Conservation (phyloP, 2,888 invertebrate species). For the Xestia ashworthii region DNA sequence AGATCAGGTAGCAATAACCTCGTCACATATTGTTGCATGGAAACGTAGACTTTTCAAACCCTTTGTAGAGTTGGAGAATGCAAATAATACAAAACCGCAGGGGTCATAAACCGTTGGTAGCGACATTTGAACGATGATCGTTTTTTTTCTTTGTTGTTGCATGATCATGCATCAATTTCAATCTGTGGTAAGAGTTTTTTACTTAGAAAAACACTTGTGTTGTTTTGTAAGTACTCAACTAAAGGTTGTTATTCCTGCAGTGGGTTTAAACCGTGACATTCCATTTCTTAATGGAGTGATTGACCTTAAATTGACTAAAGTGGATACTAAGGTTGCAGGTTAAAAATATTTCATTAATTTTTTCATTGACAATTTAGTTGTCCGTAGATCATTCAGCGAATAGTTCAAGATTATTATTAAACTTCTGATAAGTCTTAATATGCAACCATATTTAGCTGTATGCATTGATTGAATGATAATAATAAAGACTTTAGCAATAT, state of each 20-base stretch:
- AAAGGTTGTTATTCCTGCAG: conserved; percentile 17
- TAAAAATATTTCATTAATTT: conserved; percentile 13
- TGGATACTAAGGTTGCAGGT: conserved; percentile 17
- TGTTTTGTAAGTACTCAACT: not conserved
- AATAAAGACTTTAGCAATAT: conserved; percentile 28
- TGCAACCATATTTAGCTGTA: not conserved
- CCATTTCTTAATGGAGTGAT: conserved; percentile 36
- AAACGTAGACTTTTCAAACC: conserved; percentile 52
- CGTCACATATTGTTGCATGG: conserved; percentile 42
- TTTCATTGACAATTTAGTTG: conserved; percentile 14
- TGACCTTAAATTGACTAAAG: conserved; percentile 48
- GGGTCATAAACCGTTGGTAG: conserved; percentile 61
- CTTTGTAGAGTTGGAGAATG: conserved; percentile 60
- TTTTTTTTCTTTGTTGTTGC: conserved; percentile 22
- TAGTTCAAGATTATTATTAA: not conserved
- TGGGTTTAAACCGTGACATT: conserved; percentile 41
- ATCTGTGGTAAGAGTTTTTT: conserved; percentile 4
- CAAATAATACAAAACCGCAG: conserved; percentile 66
- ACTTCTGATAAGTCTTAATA: not conserved
- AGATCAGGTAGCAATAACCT: conserved; percentile 53
- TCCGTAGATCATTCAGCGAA: not conserved
- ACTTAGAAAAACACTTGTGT: conserved; percentile 20
- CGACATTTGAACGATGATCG: conserved; percentile 61
- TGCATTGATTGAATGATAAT: not conserved
- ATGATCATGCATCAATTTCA: conserved; percentile 37